phyloP scores from a whole-genome alignment of 1,140 invertebrate species.

The Hestina assimilis region DNA sequence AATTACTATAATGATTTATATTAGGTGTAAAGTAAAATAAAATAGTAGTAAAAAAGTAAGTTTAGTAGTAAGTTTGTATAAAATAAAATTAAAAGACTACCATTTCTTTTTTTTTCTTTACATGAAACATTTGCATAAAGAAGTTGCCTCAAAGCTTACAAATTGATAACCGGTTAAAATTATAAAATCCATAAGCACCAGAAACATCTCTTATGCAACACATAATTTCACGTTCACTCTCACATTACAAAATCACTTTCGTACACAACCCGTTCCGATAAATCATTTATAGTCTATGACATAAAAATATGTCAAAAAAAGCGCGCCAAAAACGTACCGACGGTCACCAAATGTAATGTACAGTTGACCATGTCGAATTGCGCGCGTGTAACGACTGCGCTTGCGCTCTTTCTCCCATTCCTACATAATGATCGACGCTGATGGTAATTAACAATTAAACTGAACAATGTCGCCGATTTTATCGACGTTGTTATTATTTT shows the following conservation, averaged over 20 bases:
- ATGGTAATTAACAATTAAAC: constrained; percentile 54
- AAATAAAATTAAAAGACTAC: too few species aligned
- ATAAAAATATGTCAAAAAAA: constrained; percentile 40
- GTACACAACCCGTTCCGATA: constrained; percentile 53
- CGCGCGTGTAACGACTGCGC: constrained; percentile 68
- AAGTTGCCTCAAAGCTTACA: not conserved
- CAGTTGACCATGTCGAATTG: constrained; percentile 75
- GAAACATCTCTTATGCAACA: constrained; percentile 62
- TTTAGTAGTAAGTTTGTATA: too few species aligned
- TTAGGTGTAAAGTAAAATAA: too few species aligned
- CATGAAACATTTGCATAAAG: too few species aligned
- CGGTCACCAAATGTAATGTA: constrained; percentile 44
- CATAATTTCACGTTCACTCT: constrained; percentile 69
- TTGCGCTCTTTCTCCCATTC: constrained; percentile 71
- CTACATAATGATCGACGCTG: constrained; percentile 50
- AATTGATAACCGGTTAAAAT: not conserved
- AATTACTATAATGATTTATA: too few species aligned
- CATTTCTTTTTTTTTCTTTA: too few species aligned
- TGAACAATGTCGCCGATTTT: constrained; percentile 10
- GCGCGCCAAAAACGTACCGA: constrained; percentile 43
- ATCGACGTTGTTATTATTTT: not conserved
- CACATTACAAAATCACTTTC: constrained; percentile 68
- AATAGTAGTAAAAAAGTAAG: too few species aligned
- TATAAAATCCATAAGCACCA: constrained; percentile 37
- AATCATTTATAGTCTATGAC: constrained; percentile 24